A percentile compares a stretch with the other conserved stretches of the same genome.
Conservation (phyloP, 35 echinoderm and acorn worm genomes). For the Anneissia japonica region DNA sequence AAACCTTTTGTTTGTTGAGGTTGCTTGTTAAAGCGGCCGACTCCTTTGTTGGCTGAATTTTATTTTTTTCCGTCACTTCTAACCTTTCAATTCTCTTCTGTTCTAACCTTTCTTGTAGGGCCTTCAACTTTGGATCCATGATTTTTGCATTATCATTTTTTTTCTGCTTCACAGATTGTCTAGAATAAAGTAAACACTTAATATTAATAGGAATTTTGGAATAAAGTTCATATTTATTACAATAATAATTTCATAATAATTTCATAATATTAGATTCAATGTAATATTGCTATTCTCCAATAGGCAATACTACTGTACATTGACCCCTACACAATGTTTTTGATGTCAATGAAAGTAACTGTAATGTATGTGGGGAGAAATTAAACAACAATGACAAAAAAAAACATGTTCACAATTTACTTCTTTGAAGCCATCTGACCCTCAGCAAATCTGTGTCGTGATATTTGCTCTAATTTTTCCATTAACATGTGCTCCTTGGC, state of each 20-base stretch:
- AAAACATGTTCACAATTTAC: constrained; percentile 12
- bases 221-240: neutral
- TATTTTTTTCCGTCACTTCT: constrained; percentile 52
- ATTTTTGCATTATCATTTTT: constrained; percentile 29
- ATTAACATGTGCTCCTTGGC: constrained; percentile 83
- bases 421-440: constrained; percentile 63
- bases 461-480: constrained; percentile 91
- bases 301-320: too few species aligned
- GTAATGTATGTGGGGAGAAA: too few species aligned
- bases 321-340: too few species aligned
- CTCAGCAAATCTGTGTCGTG: constrained; percentile 72
- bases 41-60: constrained; percentile 67
- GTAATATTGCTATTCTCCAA: too few species aligned
- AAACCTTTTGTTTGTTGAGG: constrained; percentile 79
- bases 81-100: constrained; percentile 68
- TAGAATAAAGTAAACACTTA: neutral
- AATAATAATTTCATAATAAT: neutral
- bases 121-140: constrained; percentile 66
- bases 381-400: too few species aligned
- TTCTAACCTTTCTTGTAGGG: constrained; percentile 68
- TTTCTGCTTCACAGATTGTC: neutral
- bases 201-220: neutral
- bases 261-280: too few species aligned
- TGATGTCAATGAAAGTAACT: too few species aligned
- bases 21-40: constrained; percentile 51